These are phyloP conservation scores for Drosophila limbata DNA, from an alignment of 2,888 invertebrate species.

Conservation along the genomic window DNA sequence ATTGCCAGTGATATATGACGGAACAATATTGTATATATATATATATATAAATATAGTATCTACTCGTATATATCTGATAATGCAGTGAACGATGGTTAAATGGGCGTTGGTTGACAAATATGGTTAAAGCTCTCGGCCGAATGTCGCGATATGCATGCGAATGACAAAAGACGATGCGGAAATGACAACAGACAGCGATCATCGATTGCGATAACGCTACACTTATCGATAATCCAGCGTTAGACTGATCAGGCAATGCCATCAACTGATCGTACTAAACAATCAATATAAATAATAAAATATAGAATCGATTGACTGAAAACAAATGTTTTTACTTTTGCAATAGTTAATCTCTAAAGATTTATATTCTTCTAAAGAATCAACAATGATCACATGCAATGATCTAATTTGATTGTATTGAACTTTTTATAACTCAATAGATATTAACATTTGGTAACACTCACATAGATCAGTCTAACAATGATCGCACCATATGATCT, in stretches of 20 bases:
- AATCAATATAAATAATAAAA: not conserved
- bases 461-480: not conserved
- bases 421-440: not conserved
- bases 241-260: not conserved
- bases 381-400: not conserved
- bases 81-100: constrained; percentile 32
- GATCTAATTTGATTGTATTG: not conserved
- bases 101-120: constrained; percentile 51
- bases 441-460: not conserved
- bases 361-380: not conserved
- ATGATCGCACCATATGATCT: not conserved
- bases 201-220: constrained; percentile 26
- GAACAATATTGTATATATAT: constrained; percentile 47
- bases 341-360: not conserved
- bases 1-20: constrained; percentile 71
- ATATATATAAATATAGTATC: constrained; percentile 1
- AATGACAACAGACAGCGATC: constrained; percentile 21
- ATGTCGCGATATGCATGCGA: constrained; percentile 42
- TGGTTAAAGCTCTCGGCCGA: constrained; percentile 21
- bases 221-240: constrained; percentile 12
- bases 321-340: not conserved
- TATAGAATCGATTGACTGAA: not conserved
- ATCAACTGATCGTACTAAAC: not conserved
- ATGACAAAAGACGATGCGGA: constrained; percentile 44
- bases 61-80: constrained; percentile 8